phyloP scores from a whole-genome alignment of 2,113 vertebrate species.

The Prolemur simus region DNA sequence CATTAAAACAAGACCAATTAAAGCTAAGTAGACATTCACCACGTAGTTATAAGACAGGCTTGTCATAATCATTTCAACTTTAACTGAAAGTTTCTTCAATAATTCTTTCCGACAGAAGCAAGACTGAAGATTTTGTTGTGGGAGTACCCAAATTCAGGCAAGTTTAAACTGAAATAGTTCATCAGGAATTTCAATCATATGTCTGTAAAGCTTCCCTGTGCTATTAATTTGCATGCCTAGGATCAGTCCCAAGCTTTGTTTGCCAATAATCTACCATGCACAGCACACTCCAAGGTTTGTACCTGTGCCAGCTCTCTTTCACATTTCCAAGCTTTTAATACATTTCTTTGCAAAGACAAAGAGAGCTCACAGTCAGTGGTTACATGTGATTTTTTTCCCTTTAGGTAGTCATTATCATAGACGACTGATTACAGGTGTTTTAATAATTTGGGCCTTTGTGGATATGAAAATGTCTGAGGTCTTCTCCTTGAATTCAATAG shows the following conservation, averaged over 20 bases:
- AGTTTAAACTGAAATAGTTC: constrained; percentile 25
- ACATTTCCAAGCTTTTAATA: not conserved
- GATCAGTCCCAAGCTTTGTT: not conserved
- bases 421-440: not conserved
- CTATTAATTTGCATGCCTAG: not conserved
- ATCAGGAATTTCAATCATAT: not conserved
- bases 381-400: not conserved
- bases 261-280: not conserved
- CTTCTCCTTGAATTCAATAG: not conserved
- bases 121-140: constrained; percentile 1
- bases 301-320: not conserved
- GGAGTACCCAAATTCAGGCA: not conserved
- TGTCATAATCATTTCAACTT: constrained; percentile 56
- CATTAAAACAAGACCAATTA: constrained; percentile 64
- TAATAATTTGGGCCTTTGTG: not conserved
- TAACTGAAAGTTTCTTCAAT: constrained; percentile 33
- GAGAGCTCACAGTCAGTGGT: not conserved
- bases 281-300: not conserved
- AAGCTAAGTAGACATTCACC: constrained; percentile 67
- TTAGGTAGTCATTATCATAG: not conserved
- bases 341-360: not conserved
- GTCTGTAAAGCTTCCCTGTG: not conserved
- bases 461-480: not conserved
- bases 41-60: constrained; percentile 39
- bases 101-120: constrained; percentile 56